Base-by-base conservation (phyloP, 2,113 vertebrate genomes). In the Ia io region DNA sequence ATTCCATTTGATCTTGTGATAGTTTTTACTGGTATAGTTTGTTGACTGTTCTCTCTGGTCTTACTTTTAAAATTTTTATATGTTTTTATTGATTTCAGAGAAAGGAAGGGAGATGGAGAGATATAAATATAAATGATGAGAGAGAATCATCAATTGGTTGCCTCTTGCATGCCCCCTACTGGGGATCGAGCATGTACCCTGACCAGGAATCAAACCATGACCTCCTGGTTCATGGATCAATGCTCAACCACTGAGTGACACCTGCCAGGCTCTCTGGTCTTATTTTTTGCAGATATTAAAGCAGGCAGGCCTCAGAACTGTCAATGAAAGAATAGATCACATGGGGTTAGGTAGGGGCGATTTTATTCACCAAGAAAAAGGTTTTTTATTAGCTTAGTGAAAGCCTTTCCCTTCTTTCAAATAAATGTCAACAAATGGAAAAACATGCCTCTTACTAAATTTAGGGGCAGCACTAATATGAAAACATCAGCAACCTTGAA, bases 371-470 rank as follows among this genome's bases (percentile, higher is more conserved):
- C 10, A 89, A 71, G 23, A 30, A 3, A 76, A 3, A 76, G 42
- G 8, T 90, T 93, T 93, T 96, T 96, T 8, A 17, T 73, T 44
- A 53, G 65, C 14, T 28, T 9, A 67, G 76, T 49, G 32, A 89
- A 86, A 67, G 22, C 32, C 9, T 96, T 97, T 23, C 13, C 23
- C 69, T 91, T 91, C 14, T 88, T 74, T 94, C 35, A 95, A 95
- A 90, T 37, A 65, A 91, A n/a, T 65, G 13, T 8, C 10, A 42
- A 4, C 88, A 79, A n/a, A 16, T 23, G 30, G 61, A 18, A 67
- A 42, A 91, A 49, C 20, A 56, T 69, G 3, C 6, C 6, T 69
- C 10, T 49, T 28, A 28, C n/a, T 17, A 76, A 61, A 65, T 83
- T 88, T 56, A 53, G 51, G 28, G 56, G 7, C 28, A 85, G 23